Evolutionary conservation across 2,797 vertebrate species (phyloP), one percentile per base, ranked within the genome.

Genomic region (Cirrhinus molitorella): DNA sequence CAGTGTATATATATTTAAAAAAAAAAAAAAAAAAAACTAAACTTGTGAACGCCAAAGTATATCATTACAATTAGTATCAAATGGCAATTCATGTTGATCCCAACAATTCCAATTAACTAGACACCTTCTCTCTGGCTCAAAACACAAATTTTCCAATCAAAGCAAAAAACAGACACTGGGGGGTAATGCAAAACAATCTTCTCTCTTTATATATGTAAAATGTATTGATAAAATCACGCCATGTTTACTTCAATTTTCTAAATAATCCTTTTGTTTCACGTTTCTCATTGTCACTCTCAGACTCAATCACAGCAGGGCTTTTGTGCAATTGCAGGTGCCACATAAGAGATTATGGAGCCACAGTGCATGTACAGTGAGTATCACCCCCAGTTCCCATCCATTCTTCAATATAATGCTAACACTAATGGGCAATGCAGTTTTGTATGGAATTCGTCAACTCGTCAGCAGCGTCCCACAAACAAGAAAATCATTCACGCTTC

Each of bases 401-500:
- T 85, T 67, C 57, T 47, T 73, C 49, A 57, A 34, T 40, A 53
- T 57, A 85, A 82, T 66, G 66, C 47, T 45, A 66, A 79, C 9
- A 21, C 53, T 71, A 85, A 74, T 47, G 34, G 23, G 57, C 34
- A 67, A 47, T 53, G 47, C 10, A 53, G 31, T 63, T 51, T 71
- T 68, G 63, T 77, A 75, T 81, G 84, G 65, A 81, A 81, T 80
- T 57, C 59, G 10, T 71, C n/a, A 72, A 74, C 77, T 75, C 6
- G n/a, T 72, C 57, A 78, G 28, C 49, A 34, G 31, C 51, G 40
- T 66, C 67, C 63, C 59, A 14, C 79, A 61, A 34, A 55, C 77
- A 80, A 83, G 34, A 77, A 16, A 71, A 78, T 78, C 43, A 83
- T 70, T 83, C 11, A 71, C 5, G 75, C 66, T 78, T 83, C 74